phyloP scores from a whole-genome alignment of 2,888 invertebrate species.

The Fissipunctia ypsillon region DNA sequence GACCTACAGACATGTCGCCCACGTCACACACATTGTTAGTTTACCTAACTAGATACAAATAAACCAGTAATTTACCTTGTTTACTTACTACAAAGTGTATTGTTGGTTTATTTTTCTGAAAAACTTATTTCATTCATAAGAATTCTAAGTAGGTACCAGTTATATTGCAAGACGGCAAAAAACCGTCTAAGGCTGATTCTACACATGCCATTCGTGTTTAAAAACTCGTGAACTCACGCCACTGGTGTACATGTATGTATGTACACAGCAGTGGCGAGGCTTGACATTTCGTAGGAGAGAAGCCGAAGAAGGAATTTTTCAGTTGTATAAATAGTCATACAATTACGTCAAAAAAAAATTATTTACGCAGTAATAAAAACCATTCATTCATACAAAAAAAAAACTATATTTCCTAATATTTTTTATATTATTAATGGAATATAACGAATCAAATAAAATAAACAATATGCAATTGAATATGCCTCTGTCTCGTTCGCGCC shows the following conservation, averaged over 20 bases:
- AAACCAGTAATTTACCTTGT: conserved; percentile 6
- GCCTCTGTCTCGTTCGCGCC: too few relatives aligned
- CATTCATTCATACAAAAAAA: too few relatives aligned
- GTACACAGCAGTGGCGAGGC: too few relatives aligned
- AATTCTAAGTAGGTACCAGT: conserved; percentile 2
- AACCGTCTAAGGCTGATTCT: conserved; percentile 32
- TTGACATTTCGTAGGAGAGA: too few relatives aligned
- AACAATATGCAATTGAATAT: too few relatives aligned
- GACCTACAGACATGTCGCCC: not conserved
- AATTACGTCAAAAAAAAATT: too few relatives aligned
- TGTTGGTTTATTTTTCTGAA: conserved; percentile 7
- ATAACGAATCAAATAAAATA: too few relatives aligned
- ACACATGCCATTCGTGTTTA: conserved; percentile 56
- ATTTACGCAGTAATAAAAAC: too few relatives aligned
- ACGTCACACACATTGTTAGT: not conserved
- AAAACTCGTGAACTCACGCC: conserved; percentile 31
- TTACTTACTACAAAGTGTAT: not conserved
- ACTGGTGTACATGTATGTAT: conserved; percentile 7
- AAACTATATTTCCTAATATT: too few relatives aligned
- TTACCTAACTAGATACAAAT: conserved; percentile 1
- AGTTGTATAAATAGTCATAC: too few relatives aligned
- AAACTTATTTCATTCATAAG: not conserved
- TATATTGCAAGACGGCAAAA: conserved; percentile 17
- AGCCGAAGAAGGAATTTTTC: too few relatives aligned
- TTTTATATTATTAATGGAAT: too few relatives aligned